Evolutionary conservation across 2,797 vertebrate species (phyloP), one percentile per base, ranked within the genome.

Genomic region (Sus cebifrons): DNA sequence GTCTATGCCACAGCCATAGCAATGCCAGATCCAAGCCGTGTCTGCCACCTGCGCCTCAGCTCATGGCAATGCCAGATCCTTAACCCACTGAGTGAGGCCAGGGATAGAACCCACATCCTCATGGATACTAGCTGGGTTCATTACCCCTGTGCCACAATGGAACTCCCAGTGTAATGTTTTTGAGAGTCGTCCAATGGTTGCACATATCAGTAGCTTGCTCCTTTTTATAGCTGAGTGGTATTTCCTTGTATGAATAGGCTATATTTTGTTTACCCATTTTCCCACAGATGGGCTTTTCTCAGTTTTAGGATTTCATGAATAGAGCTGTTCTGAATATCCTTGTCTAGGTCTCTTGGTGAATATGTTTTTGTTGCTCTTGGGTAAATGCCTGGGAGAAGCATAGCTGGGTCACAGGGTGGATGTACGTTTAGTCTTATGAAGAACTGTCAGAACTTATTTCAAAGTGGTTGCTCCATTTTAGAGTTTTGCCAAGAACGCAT

Each of bases 401-500:
- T 58, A 54, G 36, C 56, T 71, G n/a, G n/a, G 25, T 23, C 52
- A 27, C 16, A 44, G 56, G 49, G 14, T 29, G 14, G 75, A 56
- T 21, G 36, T 16, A 18, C 49, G 27, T 70, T 82, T 67, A 70
- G 21, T 68, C 74, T 74, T 81, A 18, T 82, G 58, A 93, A 62
- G 85, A 15, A 27, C 16, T 36, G 1, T 67, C 1, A 70, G 62
- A 60, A 32, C 7, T 25, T 9, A 25, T 65, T 83, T 77, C 54
- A 82, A 73, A 40, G 29, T 27, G 21, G 11, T 52, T 13, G 14
- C 21, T 17, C 36, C 40, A 4, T 83, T 78, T 64, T 52, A 49
- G 4, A 0, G 0, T 65, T 18, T 44, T 56, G 8, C 27, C 13
- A 16, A 9, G 12, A 54, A n/a, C 0, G 11, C 11, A 2, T 20